Evolutionary conservation across 2,888 invertebrate species (phyloP).

Genomic region (Carabus problematicus): DNA sequence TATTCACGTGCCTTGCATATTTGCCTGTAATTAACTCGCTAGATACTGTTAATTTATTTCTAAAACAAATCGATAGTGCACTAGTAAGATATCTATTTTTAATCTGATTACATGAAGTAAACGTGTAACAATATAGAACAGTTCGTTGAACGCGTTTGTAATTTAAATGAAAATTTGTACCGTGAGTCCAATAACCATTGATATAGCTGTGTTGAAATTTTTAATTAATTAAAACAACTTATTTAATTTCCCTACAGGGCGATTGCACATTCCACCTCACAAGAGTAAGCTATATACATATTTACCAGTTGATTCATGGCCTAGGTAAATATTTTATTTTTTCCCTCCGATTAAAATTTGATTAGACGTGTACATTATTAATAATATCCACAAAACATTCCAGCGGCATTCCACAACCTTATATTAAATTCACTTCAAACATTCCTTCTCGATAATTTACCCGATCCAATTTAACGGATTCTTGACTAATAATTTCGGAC

Average conservation of each 20-base stretch:
- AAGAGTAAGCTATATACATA: neutral
- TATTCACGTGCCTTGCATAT: too few relatives aligned
- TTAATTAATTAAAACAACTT: constrained; percentile 25
- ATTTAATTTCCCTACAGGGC: constrained; percentile 16
- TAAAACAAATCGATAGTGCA: too few relatives aligned
- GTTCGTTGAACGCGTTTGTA: too few relatives aligned
- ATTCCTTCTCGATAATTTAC: constrained; percentile 21
- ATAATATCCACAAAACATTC: neutral
- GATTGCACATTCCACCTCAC: neutral
- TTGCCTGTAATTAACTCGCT: too few relatives aligned
- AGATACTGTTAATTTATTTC: too few relatives aligned
- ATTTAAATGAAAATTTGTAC: too few relatives aligned
- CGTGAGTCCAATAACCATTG: too few relatives aligned
- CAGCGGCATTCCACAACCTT: constrained; percentile 12
- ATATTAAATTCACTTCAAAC: constrained; percentile 26
- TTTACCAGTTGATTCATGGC: constrained; percentile 8
- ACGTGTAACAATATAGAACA: too few relatives aligned
- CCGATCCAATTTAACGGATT: constrained; percentile 19
- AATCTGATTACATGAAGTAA: too few relatives aligned
- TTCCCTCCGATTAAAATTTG: constrained; percentile 23
- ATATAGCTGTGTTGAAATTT: constrained; percentile 21
- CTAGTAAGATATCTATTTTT: too few relatives aligned
- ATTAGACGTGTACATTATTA: neutral
- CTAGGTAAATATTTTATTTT: constrained; percentile 25
- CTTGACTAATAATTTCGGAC: constrained; percentile 25